Evolutionary conservation across 2,113 vertebrate genomes (phyloP), one percentile per base, ranked within the genome.

Genomic region (Sceloporus undulatus): DNA sequence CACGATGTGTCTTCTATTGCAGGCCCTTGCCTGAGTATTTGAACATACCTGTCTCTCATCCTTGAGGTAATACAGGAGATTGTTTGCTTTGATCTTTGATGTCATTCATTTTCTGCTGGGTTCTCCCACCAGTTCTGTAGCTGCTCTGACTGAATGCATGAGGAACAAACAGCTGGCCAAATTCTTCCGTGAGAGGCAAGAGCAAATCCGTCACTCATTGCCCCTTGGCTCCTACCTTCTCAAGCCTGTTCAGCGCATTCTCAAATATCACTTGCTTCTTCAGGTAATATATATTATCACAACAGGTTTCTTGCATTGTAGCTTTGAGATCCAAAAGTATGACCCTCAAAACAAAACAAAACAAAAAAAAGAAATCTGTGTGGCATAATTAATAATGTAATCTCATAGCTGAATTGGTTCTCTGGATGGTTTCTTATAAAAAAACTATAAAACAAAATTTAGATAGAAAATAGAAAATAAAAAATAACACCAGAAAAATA

Each of bases 191-290:
- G 98, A 99, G 88, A 97, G 97, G 5, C 99, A 99, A 95, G 98
- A 98, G 7, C 93, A 93, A 84, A 96, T 99, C 86, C 97, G 97
- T 85, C 98, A 98, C 7, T 97, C 97, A 0, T 96, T 99, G 80
- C 99, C 99, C 4, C 89, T 99, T 10, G 98, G 99, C 0, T 98
- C 99, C 85, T 99, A 98, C 94, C 97, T 99, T 90, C 97, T 99
- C 21, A 99, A 99, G 86, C 99, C 99, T 0, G 99, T 99, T 42
- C 98, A 99, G 97, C 98, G 99, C 94, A 98, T 99, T 95, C 98
- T 99, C 84, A 99, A 99, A 90, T 99, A 99, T 94, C 99, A 99
- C 94, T 96, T 99, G 82, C 97, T 99, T 83, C 97, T 99, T 42
- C 98, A 99, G 98, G 98, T 98, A 97, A 93, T 70, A 5, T n/a